Evolutionary conservation across 2,888 invertebrate genomes (phyloP).

Genomic region (Piscicola geometra): DNA sequence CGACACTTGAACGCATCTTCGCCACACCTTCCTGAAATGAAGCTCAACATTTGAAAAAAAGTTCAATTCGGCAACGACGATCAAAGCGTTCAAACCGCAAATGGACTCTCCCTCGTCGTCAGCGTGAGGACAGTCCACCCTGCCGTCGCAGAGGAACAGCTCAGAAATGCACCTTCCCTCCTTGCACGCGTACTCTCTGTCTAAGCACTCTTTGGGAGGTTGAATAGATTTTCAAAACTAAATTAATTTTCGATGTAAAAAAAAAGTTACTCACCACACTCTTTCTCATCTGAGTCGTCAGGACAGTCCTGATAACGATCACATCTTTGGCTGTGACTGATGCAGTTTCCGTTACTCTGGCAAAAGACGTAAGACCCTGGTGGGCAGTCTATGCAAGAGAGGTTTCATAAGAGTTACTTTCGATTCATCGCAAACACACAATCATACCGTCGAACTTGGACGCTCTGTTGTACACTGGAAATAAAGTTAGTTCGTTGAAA

Average conservation of each 20-base stretch:
- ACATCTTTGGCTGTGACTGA: conserved; percentile 27
- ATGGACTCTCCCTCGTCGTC: conserved; percentile 27
- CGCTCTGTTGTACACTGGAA: conserved; percentile 10
- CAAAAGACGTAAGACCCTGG: conserved; percentile 24
- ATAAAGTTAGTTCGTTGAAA: too few species aligned
- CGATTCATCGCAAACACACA: neutral
- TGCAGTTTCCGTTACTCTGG: conserved; percentile 15
- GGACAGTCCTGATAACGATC: conserved; percentile 35
- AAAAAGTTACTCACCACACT: conserved; percentile 32
- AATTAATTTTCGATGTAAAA: neutral
- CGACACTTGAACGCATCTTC: neutral
- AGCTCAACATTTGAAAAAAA: too few species aligned
- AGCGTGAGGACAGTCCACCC: conserved; percentile 26
- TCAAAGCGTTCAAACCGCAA: conserved; percentile 21
- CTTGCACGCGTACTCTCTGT: conserved; percentile 23
- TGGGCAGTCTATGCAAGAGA: conserved; percentile 12
- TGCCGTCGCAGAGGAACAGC: conserved; percentile 30
- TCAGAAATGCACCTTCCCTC: conserved; percentile 30
- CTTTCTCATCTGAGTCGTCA: conserved; percentile 33
- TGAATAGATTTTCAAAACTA: neutral
- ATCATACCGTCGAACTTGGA: neutral
- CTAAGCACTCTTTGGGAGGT: neutral
- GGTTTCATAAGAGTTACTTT: too few species aligned
- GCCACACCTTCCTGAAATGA: neutral
- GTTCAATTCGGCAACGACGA: too few species aligned